phyloP scores from a whole-genome alignment of 2,888 invertebrate species.

The Lasioglossum morio region DNA sequence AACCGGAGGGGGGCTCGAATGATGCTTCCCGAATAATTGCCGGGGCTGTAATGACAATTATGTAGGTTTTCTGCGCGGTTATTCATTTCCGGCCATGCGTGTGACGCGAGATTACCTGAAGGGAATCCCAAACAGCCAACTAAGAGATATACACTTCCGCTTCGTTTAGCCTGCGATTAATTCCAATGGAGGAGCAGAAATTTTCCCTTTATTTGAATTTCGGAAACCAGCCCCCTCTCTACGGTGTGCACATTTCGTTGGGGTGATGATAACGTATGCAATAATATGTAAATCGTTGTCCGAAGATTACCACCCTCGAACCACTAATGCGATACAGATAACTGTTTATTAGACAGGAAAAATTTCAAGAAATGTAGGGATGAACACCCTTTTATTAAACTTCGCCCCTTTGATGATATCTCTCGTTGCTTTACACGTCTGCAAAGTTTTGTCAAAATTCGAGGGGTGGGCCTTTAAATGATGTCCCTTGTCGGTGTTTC shows the following conservation, averaged over 20 bases:
- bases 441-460: neutral
- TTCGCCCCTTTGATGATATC: neutral
- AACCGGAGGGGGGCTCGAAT: constrained; percentile 38
- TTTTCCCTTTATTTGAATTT: neutral
- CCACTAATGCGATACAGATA: neutral
- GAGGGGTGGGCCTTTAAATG: neutral
- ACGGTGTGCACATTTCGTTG: neutral
- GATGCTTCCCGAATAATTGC: constrained; percentile 60
- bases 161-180: neutral
- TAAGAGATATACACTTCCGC: constrained; percentile 7
- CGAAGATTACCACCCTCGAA: neutral
- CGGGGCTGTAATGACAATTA: constrained; percentile 63
- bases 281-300: neutral
- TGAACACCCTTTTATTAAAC: neutral
- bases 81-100: constrained; percentile 56
- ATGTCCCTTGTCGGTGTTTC: neutral
- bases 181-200: neutral
- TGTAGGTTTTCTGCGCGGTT: constrained; percentile 52
- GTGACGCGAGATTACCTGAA: constrained; percentile 30
- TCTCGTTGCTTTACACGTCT: constrained; percentile 2
- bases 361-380: neutral
- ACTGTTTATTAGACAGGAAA: neutral
- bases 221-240: too few species aligned
- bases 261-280: neutral
- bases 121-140: constrained; percentile 44